phyloP scores from a whole-genome alignment of 2,888 invertebrate genomes.

The Osmoderma eremita region DNA sequence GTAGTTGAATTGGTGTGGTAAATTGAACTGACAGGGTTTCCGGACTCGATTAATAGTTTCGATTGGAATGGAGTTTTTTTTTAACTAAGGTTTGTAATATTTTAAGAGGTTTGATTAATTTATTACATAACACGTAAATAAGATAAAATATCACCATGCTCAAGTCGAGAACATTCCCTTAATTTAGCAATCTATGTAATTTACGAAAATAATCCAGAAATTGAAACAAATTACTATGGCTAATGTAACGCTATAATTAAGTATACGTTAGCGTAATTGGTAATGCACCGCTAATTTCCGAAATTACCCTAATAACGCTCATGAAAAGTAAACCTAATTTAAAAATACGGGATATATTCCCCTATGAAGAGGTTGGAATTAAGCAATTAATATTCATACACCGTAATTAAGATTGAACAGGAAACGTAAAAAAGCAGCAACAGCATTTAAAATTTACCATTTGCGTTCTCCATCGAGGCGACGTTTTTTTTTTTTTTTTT shows the following conservation, averaged over 20 bases:
- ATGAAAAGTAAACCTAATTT: slow-evolving; percentile 17
- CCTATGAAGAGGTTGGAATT: slow-evolving; percentile 9
- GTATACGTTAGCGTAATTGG: background rate
- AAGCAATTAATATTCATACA: slow-evolving; percentile 33
- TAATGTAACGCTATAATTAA: too few relatives aligned
- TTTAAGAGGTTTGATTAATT: too few relatives aligned
- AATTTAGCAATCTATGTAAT: too few relatives aligned
- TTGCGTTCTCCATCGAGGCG: background rate
- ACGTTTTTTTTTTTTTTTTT: slow-evolving; percentile 16
- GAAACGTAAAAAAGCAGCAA: slow-evolving; percentile 1
- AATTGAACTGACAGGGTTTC: slow-evolving; percentile 17
- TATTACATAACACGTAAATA: too few relatives aligned
- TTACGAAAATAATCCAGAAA: too few relatives aligned
- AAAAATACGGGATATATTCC: background rate
- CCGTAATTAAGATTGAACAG: slow-evolving; percentile 19
- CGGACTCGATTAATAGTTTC: slow-evolving; percentile 4
- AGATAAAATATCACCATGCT: too few relatives aligned
- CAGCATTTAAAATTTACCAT: slow-evolving; percentile 10
- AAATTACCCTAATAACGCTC: background rate
- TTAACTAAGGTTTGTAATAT: too few relatives aligned
- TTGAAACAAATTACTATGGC: too few relatives aligned
- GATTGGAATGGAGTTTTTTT: slow-evolving; percentile 4
- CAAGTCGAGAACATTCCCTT: too few relatives aligned
- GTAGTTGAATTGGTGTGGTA: background rate
- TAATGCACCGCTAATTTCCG: slow-evolving; percentile 1